Base-by-base conservation (phyloP, 2,888 invertebrate species). In the Galerucella calmariensis region DNA sequence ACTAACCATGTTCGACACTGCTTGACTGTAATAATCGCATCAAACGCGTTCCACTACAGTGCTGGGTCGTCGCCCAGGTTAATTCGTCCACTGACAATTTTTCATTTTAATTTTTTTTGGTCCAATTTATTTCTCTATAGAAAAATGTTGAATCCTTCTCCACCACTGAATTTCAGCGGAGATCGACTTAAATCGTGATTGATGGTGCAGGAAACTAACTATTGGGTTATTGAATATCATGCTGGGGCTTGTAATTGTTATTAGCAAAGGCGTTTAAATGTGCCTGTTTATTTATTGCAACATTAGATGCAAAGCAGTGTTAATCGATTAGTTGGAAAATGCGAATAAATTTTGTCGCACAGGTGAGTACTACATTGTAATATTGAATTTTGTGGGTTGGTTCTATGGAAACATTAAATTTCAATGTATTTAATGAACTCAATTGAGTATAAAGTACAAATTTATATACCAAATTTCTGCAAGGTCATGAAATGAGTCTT, bases 201-300 rank as follows among this genome's bases (percentile, higher is more conserved):
- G 83, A 85, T 85, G 84, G 83, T 83, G 81, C 84, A 85, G 84
- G 85, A 85, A n/a, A n/a, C n/a, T n/a, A 85, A 83, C 84, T 82
- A 83, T 83, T 82, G 83, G 83, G 82, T 84, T 84, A 83, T 84
- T 83, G 81, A 83, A 83, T 84, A 82, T 81, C 81, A 82, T 79
- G 79, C 82, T 82, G 81, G 82, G 81, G 77, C 82, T 77, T 82
- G 82, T 84, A 84, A 84, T 84, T 84, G 84, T 84, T 84, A 83
- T 83, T 75, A 77, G 74, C 72, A 74, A 71, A 71, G 74, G 71
- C 71, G 74, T 74, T 74, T 74, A 67, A 74, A 74, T 74, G 71
- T 67, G 67, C 51, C 63, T 71, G 71, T 71, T 70, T 74, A 74
- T 74, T 74, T 74, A 74, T 67, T 67, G 62, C 71, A 63, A 71